Conservation (phyloP, 2,113 vertebrate species). For the Hippopotamus amphibius region DNA sequence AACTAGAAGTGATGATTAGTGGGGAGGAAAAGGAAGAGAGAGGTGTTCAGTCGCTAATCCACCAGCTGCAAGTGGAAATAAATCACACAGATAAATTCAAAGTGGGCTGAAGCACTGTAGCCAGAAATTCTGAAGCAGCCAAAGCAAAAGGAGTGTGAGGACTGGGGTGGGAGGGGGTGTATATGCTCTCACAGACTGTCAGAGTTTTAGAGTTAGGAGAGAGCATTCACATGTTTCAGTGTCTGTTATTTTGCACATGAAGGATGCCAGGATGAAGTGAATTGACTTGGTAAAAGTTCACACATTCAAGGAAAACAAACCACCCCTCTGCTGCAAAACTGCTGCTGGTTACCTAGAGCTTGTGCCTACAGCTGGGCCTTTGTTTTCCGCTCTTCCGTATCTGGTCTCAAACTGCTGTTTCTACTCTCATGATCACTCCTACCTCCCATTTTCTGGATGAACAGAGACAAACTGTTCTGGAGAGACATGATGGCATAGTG, state of each 20-base stretch:
- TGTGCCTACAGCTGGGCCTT: background rate
- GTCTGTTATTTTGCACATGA: background rate
- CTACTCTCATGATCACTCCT: background rate
- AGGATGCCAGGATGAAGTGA: background rate
- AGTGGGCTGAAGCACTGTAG: background rate
- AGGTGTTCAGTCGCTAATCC: slow-evolving; percentile 45
- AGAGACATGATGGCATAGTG: background rate
- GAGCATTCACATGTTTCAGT: background rate
- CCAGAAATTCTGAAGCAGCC: background rate
- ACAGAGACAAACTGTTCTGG: background rate
- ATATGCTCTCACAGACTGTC: background rate
- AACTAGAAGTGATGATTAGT: slow-evolving; percentile 63
- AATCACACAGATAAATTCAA: slow-evolving; percentile 66
- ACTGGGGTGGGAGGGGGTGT: rapidly evolving
- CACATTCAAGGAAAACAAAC: background rate
- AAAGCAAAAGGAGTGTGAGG: background rate
- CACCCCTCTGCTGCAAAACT: background rate
- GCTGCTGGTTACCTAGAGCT: background rate
- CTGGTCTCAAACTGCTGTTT: background rate
- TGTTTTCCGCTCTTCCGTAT: background rate
- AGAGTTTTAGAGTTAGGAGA: background rate
- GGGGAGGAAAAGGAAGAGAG: slow-evolving; percentile 46
- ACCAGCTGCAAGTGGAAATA: slow-evolving; percentile 60
- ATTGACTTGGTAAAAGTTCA: background rate
- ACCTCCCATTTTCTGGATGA: background rate